phyloP scores from a whole-genome alignment of 2,888 invertebrate species.

The Tipula helvola region DNA sequence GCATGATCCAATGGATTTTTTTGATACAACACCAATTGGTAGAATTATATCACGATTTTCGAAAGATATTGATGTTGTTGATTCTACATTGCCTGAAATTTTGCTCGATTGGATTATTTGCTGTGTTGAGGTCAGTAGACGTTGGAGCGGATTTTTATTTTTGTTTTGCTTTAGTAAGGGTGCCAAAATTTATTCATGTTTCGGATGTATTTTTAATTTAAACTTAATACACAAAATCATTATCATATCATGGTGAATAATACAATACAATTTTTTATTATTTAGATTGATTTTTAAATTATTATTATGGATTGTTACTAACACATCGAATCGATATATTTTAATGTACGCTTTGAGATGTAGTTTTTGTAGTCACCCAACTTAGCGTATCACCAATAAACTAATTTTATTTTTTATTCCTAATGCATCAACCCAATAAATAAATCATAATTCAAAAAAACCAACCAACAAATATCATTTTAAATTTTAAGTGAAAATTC shows the following conservation, averaged over 20 bases:
- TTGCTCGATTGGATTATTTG: conserved; percentile 44
- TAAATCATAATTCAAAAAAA: too few species aligned
- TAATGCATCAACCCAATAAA: too few species aligned
- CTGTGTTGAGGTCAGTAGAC: conserved; percentile 17
- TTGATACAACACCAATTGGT: conserved; percentile 49
- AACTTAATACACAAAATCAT: not conserved
- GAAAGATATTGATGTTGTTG: conserved; percentile 38
- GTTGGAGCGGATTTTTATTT: not conserved
- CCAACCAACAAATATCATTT: too few species aligned
- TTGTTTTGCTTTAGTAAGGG: not conserved
- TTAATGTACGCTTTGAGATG: too few species aligned
- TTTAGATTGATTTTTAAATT: not conserved
- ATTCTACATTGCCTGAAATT: conserved; percentile 34
- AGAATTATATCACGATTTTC: conserved; percentile 45
- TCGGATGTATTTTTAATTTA: not conserved
- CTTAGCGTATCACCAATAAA: not conserved
- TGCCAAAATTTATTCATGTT: not conserved
- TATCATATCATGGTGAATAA: not conserved
- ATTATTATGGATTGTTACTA: not conserved
- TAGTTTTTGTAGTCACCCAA: too few species aligned
- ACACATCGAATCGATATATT: not conserved
- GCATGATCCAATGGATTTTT: conserved; percentile 42
- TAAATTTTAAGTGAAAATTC: too few species aligned
- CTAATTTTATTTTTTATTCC: not conserved
- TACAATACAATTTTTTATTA: not conserved